phyloP scores from a whole-genome alignment of 2,888 invertebrate species.

The Cephus spinipes region DNA sequence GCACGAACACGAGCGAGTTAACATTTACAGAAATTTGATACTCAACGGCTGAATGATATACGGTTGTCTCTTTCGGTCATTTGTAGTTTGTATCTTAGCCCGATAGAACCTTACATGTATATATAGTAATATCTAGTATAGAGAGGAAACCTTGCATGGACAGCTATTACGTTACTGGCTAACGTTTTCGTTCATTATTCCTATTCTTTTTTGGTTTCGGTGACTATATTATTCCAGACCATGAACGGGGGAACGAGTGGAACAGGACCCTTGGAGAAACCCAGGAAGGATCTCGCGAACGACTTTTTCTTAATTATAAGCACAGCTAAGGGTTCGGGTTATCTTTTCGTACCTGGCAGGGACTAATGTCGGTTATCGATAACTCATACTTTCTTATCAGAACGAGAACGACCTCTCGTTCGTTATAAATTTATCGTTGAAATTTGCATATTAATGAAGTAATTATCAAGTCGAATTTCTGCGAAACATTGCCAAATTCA shows the following conservation, averaged over 20 bases:
- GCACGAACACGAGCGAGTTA: conserved; percentile 1
- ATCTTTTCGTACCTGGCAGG: not conserved
- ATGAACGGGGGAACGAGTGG: not conserved
- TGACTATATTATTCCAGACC: not conserved
- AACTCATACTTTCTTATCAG: not conserved
- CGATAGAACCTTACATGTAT: not conserved
- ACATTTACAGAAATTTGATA: conserved; percentile 16
- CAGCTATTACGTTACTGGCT: not conserved
- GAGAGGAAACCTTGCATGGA: not conserved
- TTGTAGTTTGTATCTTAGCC: not conserved
- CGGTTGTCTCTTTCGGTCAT: not conserved
- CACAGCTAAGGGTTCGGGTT: not conserved
- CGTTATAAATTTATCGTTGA: not conserved
- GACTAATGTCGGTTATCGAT: not conserved
- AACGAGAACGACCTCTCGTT: not conserved
- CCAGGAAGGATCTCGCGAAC: not conserved
- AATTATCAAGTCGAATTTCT: not conserved
- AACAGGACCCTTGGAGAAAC: not conserved
- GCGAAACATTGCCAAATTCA: not conserved
- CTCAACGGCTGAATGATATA: conserved; percentile 8
- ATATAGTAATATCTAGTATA: not conserved
- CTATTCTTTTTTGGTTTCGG: not conserved
- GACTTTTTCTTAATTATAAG: not conserved
- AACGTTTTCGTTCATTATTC: not conserved
- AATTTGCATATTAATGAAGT: not conserved